Base-by-base conservation (phyloP, 2,113 vertebrate genomes). In the Pollachius pollachius region DNA sequence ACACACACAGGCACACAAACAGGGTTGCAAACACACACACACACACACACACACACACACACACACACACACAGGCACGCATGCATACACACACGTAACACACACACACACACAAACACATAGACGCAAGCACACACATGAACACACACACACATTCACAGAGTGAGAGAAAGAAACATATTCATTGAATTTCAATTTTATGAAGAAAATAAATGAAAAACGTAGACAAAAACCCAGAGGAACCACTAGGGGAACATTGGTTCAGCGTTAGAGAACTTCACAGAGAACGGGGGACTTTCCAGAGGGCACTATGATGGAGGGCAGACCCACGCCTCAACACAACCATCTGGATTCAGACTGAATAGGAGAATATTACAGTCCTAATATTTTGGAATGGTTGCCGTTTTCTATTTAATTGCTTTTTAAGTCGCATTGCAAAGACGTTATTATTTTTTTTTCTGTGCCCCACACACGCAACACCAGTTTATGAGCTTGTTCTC, bases 241-340 rank as follows among this genome's bases (percentile, higher is more conserved):
- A 48, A 48, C 41, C 2, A 48, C 56, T 65, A 71, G 57, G 76
- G 82, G 1, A 85, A 78, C 84, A 5, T 62, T 74, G 67, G 74
- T 64, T 48, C 13, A 15, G 18, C 19, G 56, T 61, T 74, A 73
- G 80, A 74, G 77, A 8, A 41, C 25, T 52, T 79, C 73, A 70
- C 66, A 11, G 21, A 72, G 74, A 66, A 30, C 15, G 12, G 82
- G 85, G 85, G 79, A 67, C 87, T 90, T 88, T 80, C 84, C 81
- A 69, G 68, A 23, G 2, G 72, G 66, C 15, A 19, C 23, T 37
- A 37, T 73, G 72, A 69, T 73, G 73, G 71, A 73, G 3, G 68
- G 27, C 54, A 17, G 3, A 16, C 54, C 13, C 15, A 57, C 17
- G 2, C 17, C 13, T 57, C 15, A n/a, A 57, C 5, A 13, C 54